Evolutionary conservation across 2,888 invertebrate species (phyloP).

Genomic region (Apocheima hispidaria): DNA sequence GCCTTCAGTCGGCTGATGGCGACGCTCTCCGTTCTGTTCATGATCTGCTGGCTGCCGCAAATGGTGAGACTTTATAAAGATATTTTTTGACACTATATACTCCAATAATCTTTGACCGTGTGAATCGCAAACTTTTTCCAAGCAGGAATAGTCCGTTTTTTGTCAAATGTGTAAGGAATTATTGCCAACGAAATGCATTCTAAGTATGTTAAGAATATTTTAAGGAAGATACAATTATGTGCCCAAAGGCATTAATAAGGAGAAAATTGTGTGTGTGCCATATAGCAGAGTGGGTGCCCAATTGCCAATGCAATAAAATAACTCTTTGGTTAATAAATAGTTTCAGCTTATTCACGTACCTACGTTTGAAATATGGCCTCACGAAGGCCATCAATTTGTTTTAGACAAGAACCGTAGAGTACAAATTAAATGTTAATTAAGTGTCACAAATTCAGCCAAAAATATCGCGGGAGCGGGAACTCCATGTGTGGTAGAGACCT

Average conservation of each 20-base stretch:
- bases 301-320: background rate
- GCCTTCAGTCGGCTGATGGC: conserved; percentile 95
- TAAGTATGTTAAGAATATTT: no score
- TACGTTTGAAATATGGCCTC: conserved; percentile 4
- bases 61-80: conserved; percentile 86
- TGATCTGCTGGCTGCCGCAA: conserved; percentile 95
- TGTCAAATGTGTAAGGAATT: no score
- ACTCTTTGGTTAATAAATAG: background rate
- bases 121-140: no score
- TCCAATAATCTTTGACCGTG: background rate
- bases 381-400: conserved; percentile 14
- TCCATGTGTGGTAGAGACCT: conserved; percentile 18
- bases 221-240: no score
- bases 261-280: no score
- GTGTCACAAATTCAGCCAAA: conserved; percentile 16
- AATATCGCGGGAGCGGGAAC: conserved; percentile 3
- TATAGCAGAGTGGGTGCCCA: background rate
- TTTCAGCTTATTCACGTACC: background rate
- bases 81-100: background rate
- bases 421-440: conserved; percentile 16
- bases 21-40: conserved; percentile 92
- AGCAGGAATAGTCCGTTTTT: no score
- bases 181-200: no score
- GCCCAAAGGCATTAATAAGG: no score
- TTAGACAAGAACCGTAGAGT: background rate